These are phyloP conservation scores for Trypoxylus dichotomus DNA, from an alignment of 1,140 invertebrate species.

Conservation along the genomic window DNA sequence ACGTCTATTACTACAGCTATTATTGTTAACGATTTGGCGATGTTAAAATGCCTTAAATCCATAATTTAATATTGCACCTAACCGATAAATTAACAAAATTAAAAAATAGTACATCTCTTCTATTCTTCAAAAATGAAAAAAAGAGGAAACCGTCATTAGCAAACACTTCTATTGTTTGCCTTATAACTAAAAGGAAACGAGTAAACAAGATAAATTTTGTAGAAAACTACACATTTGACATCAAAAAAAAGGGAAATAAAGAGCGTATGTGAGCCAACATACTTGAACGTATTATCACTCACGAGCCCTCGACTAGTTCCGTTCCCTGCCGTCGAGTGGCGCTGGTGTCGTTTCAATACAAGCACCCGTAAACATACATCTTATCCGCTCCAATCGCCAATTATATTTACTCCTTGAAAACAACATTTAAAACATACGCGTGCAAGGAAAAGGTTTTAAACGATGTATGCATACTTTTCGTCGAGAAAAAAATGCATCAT, in stretches of 20 bases:
- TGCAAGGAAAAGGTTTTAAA: not conserved
- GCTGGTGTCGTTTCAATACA: conserved; percentile 26
- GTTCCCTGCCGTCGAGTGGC: conserved; percentile 37
- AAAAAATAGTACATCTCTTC: no score
- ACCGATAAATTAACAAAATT: no score
- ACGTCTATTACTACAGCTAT: no score
- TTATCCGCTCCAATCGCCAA: conserved; percentile 24
- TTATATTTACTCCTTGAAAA: conserved; percentile 24
- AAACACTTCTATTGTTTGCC: conserved; percentile 4
- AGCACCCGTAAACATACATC: conserved; percentile 27
- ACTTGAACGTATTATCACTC: conserved; percentile 50
- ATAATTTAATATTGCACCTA: no score
- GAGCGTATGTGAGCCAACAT: conserved; percentile 43
- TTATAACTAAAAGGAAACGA: conserved; percentile 5
- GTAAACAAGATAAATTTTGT: conserved; percentile 51
- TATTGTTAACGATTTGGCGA: no score
- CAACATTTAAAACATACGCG: conserved; percentile 3
- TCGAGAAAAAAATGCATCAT: not conserved
- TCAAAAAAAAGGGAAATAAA: conserved; percentile 49
- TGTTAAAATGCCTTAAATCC: no score
- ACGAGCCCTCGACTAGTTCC: conserved; percentile 48
- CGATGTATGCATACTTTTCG: not conserved
- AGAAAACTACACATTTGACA: conserved; percentile 49
- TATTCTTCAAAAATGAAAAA: not conserved
- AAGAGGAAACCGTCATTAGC: not conserved